Conservation (phyloP, 2,888 invertebrate species). For the Dryomyza anilis region DNA sequence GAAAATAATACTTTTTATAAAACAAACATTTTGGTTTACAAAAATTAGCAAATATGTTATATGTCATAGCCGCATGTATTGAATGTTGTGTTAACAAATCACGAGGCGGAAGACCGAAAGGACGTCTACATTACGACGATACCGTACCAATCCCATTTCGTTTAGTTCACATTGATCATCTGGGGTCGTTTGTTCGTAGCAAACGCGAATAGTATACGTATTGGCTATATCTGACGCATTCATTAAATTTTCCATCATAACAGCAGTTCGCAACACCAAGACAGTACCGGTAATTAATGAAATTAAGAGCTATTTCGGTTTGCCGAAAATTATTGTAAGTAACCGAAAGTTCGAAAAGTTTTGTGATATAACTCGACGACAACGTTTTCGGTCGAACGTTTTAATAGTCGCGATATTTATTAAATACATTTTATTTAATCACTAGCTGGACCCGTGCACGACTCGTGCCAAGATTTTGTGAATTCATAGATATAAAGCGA, state of each 20-base stretch:
- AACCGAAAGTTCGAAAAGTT: no score
- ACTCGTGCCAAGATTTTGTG: no score
- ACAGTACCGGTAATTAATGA: no score
- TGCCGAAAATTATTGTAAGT: conserved; percentile 26
- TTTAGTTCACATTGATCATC: conserved; percentile 22
- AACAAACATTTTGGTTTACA: neutral
- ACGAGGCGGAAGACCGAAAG: conserved; percentile 22
- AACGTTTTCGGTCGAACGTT: no score
- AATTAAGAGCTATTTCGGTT: conserved; percentile 35
- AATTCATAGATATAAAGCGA: no score
- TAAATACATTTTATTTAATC: no score
- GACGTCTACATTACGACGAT: no score
- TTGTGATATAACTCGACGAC: no score
- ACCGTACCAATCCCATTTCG: conserved; percentile 29
- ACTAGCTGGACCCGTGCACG: no score
- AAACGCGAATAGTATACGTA: conserved; percentile 16
- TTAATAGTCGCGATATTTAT: no score
- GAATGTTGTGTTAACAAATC: conserved; percentile 26
- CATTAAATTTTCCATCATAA: conserved; percentile 27
- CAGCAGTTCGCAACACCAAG: conserved; percentile 22
- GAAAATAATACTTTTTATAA: no score
- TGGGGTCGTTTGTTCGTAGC: neutral
- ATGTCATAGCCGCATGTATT: conserved; percentile 22
- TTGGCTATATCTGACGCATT: conserved; percentile 26
- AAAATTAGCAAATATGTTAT: neutral